A percentile compares a stretch with the other conserved stretches of the same genome.
Evolutionary conservation across 1,140 invertebrate species (phyloP).

Genomic region (Brachionus calyciflorus): DNA sequence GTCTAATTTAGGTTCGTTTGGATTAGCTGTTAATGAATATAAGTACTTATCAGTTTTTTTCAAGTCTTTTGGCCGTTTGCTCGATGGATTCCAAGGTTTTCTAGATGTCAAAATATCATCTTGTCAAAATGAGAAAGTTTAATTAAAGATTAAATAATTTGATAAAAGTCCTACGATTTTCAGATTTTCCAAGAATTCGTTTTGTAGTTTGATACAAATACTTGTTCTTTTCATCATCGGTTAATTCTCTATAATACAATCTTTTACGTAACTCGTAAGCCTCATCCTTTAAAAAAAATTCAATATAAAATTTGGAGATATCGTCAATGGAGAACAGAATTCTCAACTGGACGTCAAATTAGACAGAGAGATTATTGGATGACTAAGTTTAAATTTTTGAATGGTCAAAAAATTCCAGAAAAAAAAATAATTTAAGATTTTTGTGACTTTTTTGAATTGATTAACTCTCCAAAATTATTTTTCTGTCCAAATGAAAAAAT

Average conservation of each 20-base stretch:
- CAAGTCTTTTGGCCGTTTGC: background rate
- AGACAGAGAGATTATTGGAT: too few relatives aligned
- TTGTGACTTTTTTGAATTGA: too few relatives aligned
- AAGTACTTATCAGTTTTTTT: constrained; percentile 20
- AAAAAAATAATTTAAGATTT: background rate
- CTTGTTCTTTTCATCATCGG: constrained; percentile 20
- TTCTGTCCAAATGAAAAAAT: too few relatives aligned
- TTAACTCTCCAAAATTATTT: too few relatives aligned
- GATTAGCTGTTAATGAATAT: constrained; percentile 2
- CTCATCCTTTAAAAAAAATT: background rate
- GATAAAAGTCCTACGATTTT: background rate
- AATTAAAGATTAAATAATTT: background rate
- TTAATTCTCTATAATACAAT: background rate
- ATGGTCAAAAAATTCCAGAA: background rate
- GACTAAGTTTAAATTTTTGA: too few relatives aligned
- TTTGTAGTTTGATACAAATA: constrained; percentile 19
- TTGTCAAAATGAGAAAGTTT: background rate
- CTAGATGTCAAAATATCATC: constrained; percentile 8
- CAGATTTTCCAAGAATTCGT: background rate
- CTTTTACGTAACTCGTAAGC: background rate
- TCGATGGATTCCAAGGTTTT: constrained; percentile 22
- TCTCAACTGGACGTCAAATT: too few relatives aligned
- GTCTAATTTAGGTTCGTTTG: constrained; percentile 2
- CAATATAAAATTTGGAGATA: too few relatives aligned
- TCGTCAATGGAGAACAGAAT: too few relatives aligned